A percentile compares a stretch with the other conserved stretches of the same genome.
Conservation (phyloP, 1,140 invertebrate species). For the Druon quercuslanigerum region DNA sequence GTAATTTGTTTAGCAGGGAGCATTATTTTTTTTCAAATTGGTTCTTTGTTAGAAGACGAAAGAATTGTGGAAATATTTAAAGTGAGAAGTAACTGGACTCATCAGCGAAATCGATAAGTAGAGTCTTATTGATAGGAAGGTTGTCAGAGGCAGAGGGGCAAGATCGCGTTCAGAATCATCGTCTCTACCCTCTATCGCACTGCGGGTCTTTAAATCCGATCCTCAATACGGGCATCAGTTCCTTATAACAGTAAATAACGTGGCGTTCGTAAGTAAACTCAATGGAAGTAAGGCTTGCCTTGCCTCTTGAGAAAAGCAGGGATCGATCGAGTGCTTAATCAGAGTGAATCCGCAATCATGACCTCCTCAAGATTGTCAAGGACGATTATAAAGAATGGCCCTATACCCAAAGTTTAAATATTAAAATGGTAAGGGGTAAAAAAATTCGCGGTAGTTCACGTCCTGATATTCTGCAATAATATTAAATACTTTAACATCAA, state of each 20-base stretch:
- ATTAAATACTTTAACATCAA: too few species aligned
- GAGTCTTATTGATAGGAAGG: slow-evolving; percentile 9
- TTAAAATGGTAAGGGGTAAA: too few species aligned
- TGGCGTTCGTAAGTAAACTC: slow-evolving; percentile 6
- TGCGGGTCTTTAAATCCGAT: slow-evolving; percentile 16
- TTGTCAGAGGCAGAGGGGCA: slow-evolving; percentile 14
- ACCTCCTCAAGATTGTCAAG: slow-evolving; percentile 1
- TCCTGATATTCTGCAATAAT: too few species aligned
- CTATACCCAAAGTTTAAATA: too few species aligned
- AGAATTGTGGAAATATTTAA: not conserved
- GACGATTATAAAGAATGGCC: not conserved
- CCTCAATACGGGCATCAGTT: not conserved
- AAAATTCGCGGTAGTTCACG: too few species aligned
- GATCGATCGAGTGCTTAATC: slow-evolving; percentile 1
- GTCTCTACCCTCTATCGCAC: slow-evolving; percentile 4
- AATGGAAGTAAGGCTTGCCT: not conserved
- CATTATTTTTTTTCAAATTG: not conserved
- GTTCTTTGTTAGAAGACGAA: not conserved
- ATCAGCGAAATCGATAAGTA: slow-evolving; percentile 28
- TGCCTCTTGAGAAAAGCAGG: slow-evolving; percentile 8
- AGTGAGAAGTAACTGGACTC: slow-evolving; percentile 13
- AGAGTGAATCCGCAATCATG: not conserved
- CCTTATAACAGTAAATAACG: slow-evolving; percentile 18
- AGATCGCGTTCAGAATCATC: not conserved
- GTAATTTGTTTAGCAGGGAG: not conserved